A percentile compares a stretch with the other conserved stretches of the same genome.
phyloP scores from a whole-genome alignment of 1,140 invertebrate genomes.

The Pogonus chalceus region DNA sequence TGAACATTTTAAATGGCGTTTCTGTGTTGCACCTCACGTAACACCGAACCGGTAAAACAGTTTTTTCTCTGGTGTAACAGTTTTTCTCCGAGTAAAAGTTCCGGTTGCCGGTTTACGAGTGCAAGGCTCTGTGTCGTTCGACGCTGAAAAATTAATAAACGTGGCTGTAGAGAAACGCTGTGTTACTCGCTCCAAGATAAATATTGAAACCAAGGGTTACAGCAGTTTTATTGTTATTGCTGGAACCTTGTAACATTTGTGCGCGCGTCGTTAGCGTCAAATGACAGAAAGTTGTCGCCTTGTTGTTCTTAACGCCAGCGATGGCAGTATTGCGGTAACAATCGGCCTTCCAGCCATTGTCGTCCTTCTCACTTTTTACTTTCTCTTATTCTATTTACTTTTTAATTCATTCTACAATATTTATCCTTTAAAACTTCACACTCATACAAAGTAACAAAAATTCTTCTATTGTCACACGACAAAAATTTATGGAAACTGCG shows the following conservation, averaged over 20 bases:
- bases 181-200: neutral
- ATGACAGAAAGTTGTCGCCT: conserved; percentile 7
- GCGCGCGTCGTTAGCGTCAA: neutral
- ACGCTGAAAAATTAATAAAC: conserved; percentile 2
- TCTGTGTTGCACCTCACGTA: neutral
- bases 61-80: neutral
- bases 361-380: too few species aligned
- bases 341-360: too few species aligned
- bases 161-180: neutral
- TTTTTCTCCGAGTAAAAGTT: too few species aligned
- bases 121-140: neutral
- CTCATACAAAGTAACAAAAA: too few species aligned
- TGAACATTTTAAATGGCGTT: too few species aligned
- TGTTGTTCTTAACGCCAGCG: neutral
- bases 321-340: too few species aligned
- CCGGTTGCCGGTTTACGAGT: neutral
- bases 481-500: too few species aligned
- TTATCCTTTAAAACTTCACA: too few species aligned
- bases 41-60: neutral
- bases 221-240: conserved; percentile 7
- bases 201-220: conserved; percentile 3
- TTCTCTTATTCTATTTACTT: too few species aligned
- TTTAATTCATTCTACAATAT: too few species aligned
- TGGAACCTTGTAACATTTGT: conserved; percentile 3
- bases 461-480: too few species aligned